Percentiles rank a stretch among this genome's conserved stretches.
Conservation (phyloP, 2,113 vertebrate genomes). For the Eulemur macaco region DNA sequence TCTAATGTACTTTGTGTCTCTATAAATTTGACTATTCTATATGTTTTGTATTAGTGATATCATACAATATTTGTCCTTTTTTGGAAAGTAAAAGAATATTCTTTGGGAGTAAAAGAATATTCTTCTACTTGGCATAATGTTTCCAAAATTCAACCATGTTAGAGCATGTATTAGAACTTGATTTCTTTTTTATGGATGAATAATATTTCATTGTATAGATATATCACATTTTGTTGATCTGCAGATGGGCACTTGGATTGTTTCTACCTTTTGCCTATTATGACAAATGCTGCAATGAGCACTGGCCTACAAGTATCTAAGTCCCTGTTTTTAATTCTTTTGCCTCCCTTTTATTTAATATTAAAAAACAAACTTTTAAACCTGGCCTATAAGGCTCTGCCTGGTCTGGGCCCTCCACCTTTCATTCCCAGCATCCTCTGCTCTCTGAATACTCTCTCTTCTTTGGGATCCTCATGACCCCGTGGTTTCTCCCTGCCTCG, state of each 20-base stretch:
- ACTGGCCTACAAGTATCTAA: background rate
- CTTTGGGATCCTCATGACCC: background rate
- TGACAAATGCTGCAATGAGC: background rate
- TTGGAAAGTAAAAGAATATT: too few species aligned
- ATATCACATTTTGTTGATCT: background rate
- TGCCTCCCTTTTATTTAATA: background rate
- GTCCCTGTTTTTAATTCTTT: background rate
- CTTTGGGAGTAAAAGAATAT: too few species aligned
- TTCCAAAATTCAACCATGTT: background rate
- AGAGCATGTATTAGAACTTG: background rate
- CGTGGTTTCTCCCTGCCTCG: background rate
- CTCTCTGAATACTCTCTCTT: background rate
- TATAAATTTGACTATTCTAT: background rate
- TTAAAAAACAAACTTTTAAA: background rate
- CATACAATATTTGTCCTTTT: background rate
- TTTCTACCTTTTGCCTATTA: background rate
- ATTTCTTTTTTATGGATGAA: background rate
- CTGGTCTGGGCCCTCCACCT: background rate
- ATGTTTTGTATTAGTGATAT: background rate
- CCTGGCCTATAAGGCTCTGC: background rate
- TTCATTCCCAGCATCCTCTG: background rate
- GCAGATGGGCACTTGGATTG: background rate
- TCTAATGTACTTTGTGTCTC: background rate
- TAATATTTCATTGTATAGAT: background rate
- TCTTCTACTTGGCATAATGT: background rate